A percentile compares a stretch with the other conserved stretches of the same genome.
phyloP scores from a whole-genome alignment of 2,113 vertebrate genomes.

The Acrocephalus kingi region DNA sequence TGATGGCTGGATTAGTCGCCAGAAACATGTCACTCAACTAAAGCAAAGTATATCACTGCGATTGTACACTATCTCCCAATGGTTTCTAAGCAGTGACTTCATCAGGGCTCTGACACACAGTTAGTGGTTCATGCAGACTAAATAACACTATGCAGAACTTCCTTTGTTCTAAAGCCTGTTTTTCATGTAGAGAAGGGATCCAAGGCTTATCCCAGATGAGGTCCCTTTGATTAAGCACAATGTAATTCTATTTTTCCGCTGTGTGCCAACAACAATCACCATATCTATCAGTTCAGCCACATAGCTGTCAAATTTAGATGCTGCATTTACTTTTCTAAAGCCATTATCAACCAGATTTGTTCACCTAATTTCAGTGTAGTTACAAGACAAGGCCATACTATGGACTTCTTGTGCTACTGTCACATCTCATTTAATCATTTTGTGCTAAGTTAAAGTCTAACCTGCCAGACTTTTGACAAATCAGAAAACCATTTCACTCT shows the following conservation, averaged over 20 bases:
- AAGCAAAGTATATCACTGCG: background rate
- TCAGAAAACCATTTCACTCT: background rate
- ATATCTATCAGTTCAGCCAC: conserved; percentile 15
- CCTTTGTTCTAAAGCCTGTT: conserved; percentile 50
- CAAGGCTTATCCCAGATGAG: conserved; percentile 19
- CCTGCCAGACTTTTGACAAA: background rate
- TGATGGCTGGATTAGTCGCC: background rate
- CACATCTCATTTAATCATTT: background rate
- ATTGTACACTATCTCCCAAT: background rate
- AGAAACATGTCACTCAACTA: background rate
- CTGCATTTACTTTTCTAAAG: conserved; percentile 31
- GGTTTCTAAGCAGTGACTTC: conserved; percentile 46
- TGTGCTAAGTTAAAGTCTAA: background rate
- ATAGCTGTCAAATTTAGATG: conserved; percentile 46
- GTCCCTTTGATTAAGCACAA: conserved; percentile 43
- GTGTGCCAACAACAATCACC: conserved; percentile 42
- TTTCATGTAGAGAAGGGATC: conserved; percentile 13
- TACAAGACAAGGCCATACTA: background rate
- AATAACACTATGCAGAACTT: conserved; percentile 64
- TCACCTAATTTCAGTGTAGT: conserved; percentile 33
- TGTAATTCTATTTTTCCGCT: conserved; percentile 51
- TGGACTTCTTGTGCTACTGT: background rate
- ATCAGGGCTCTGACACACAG: conserved; percentile 37
- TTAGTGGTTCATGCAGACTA: conserved; percentile 34
- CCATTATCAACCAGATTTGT: conserved; percentile 20